Percentiles rank a stretch among this genome's conserved stretches.
Conservation (phyloP, 2,888 invertebrate genomes). For the Amphipoea oculea region DNA sequence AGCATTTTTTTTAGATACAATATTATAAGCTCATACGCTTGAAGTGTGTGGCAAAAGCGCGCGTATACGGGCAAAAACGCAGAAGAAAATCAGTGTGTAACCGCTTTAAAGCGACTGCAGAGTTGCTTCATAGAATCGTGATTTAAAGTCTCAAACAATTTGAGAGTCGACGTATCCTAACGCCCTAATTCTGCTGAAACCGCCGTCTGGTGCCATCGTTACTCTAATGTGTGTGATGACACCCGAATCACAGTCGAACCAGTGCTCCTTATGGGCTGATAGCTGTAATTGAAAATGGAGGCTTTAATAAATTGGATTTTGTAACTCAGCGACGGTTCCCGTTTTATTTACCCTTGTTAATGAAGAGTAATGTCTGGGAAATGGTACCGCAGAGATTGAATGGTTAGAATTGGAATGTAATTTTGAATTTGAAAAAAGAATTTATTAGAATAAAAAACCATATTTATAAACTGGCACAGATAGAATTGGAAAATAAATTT, state of each 20-base stretch:
- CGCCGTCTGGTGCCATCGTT: constrained; percentile 92
- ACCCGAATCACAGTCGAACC: constrained; percentile 82
- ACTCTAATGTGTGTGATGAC: constrained; percentile 89
- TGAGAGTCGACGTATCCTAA: constrained; percentile 76
- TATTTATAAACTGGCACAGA: no score
- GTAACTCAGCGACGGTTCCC: constrained; percentile 21
- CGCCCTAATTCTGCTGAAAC: constrained; percentile 90
- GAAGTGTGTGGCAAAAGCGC: background rate
- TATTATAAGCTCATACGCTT: no score
- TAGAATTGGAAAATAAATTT: background rate
- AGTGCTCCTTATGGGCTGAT: constrained; percentile 88
- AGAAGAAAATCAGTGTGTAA: background rate
- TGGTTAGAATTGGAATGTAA: background rate
- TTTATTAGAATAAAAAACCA: background rate
- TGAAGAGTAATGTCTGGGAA: constrained; percentile 33
- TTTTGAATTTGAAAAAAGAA: background rate
- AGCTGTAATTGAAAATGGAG: constrained; percentile 78
- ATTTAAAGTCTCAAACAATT: constrained; percentile 41
- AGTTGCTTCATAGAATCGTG: constrained; percentile 20
- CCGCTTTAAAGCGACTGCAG: background rate
- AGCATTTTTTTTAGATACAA: background rate
- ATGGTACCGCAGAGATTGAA: constrained; percentile 30
- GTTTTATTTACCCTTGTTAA: constrained; percentile 46
- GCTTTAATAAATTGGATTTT: constrained; percentile 59
- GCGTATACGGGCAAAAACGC: background rate